Base-by-base conservation (phyloP, 2,888 invertebrate genomes). In the Scaptodrosophila latifasciaeformis region DNA sequence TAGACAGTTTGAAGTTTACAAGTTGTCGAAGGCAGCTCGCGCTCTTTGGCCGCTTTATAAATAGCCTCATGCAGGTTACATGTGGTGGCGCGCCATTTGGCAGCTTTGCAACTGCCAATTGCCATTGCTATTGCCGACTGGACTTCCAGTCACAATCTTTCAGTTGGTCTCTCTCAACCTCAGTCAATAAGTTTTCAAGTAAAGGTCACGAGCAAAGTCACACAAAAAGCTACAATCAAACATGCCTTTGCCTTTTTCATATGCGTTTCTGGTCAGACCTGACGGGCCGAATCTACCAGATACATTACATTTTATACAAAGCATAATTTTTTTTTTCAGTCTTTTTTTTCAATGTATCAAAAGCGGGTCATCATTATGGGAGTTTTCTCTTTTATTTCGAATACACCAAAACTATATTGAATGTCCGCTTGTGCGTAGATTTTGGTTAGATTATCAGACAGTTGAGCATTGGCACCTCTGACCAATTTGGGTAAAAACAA, bases 1-100 rank as follows among this genome's bases (percentile, higher is more conserved):
- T 67, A 74, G 78, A 82, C 82, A 81, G 72, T 78, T 82, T 75
- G 74, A 80, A 80, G 76, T 77, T 82, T 79, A 81, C 82, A 82
- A 74, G 79, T 79, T 79, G 78, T 72, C 70, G 70, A 69, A 66
- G 61, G 68, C 63, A 49, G 62, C 54, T 56, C 49, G 56, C 54
- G 48, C 48, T 52, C 10, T 65, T 48, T 54, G 66, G 43, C 65
- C 56, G 43, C 58, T 59, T 62, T 65, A 66, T 56, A 67, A 67
- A 67, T 67, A 67, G 67, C 67, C 51, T 40, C 59, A 3, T 5
- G 24, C 24, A 37, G 15, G 37, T 18, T 37, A 37, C 37, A 37
- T 37, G 37, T 3, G 15, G 35, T 5, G 4, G 37, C 34, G 15
- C 12, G 12, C 15, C 15, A 15, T 13, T 13, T 12, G 13, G 13